Evolutionary conservation across 2,888 invertebrate genomes (phyloP), one percentile per base, ranked within the genome.

Genomic region (Smittia aterrima): DNA sequence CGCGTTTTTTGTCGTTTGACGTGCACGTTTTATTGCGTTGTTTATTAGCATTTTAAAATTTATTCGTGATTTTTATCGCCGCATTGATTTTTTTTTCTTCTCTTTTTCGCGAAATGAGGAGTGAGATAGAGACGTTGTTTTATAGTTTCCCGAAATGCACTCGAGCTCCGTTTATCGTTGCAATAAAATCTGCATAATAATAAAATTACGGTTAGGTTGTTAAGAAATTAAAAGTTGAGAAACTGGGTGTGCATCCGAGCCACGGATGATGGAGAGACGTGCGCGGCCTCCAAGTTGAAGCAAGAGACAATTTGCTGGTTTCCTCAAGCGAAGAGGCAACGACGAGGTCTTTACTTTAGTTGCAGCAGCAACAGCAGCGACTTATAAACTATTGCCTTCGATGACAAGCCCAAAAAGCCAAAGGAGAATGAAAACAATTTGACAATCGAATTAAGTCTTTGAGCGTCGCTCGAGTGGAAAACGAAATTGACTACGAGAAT

Each of bases 131-230:
- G 11, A 11, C 11, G 11, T 38, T 13, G 13, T 25, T 53, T 70
- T 25, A 70, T 54, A 41, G 27, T 32, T 54, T 70, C 70, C 70
- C 70, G 70, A 70, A 70, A 18, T 70, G 54, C 70, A 70, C 24
- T 41, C 32, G 41, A 6, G 67, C 24, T 16, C 27, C 47, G 16
- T 70, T 54, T 70, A 54, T 70, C 70, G 32, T 25, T n/a, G 7
- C 54, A 53, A 54, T 70, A 70, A 70, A 70, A 70, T 70, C 70
- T 70, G 70, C 70, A 70, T 70, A 70, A 53, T 70, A 70, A 70
- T 70, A 70, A 70, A 70, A 54, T 54, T 54, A 70, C 70, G 70
- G 54, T 54, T 70, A 70, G 32, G 41, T 70, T 41, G 54, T 70
- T 54, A 70, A 70, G 70, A 70, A 70, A 70, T 68, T 68, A 68